Evolutionary conservation across 2,888 invertebrate genomes (phyloP).

Genomic region (Drosophila pseudotalamancana): DNA sequence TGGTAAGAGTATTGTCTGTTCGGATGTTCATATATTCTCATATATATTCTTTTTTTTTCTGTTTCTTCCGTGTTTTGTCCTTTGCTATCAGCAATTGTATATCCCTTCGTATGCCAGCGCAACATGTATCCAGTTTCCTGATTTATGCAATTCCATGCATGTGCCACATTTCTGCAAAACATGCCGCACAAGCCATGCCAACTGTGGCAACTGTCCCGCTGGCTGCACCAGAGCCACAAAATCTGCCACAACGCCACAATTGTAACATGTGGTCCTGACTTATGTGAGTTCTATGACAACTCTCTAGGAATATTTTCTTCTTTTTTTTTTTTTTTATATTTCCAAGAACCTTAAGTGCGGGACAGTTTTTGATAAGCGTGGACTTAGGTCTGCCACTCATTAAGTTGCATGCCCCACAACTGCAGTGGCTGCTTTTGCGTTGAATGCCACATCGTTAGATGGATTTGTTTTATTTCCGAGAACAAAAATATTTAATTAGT

Average conservation of each 20-base stretch:
- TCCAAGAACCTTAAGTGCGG: conserved; percentile 16
- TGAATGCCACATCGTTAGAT: conserved; percentile 28
- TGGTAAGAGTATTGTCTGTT: neutral
- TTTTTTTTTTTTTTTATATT: too few relatives aligned
- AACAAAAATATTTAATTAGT: conserved; percentile 38
- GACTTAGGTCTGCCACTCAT: conserved; percentile 9
- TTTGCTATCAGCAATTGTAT: conserved; percentile 51
- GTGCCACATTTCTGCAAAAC: conserved; percentile 49
- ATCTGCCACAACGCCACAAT: conserved; percentile 50
- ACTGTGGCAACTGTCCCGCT: conserved; percentile 12
- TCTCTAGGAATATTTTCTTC: conserved; percentile 31
- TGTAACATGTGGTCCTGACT: conserved; percentile 64
- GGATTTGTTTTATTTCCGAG: conserved; percentile 17
- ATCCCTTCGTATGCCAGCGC: conserved; percentile 38
- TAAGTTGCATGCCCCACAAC: conserved; percentile 10
- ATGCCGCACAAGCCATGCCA: conserved; percentile 38
- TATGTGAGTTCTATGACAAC: conserved; percentile 48
- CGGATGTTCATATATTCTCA: neutral
- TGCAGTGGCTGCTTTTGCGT: neutral
- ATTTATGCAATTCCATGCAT: conserved; percentile 71
- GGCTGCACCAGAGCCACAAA: conserved; percentile 51
- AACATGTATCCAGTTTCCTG: conserved; percentile 55
- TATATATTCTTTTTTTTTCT: conserved; percentile 5
- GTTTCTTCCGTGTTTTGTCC: conserved; percentile 4
- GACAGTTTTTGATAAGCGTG: conserved; percentile 27